A percentile compares a stretch with the other conserved stretches of the same genome.
Evolutionary conservation across 1,140 invertebrate genomes (phyloP).

Genomic region (Colletes latitarsis): DNA sequence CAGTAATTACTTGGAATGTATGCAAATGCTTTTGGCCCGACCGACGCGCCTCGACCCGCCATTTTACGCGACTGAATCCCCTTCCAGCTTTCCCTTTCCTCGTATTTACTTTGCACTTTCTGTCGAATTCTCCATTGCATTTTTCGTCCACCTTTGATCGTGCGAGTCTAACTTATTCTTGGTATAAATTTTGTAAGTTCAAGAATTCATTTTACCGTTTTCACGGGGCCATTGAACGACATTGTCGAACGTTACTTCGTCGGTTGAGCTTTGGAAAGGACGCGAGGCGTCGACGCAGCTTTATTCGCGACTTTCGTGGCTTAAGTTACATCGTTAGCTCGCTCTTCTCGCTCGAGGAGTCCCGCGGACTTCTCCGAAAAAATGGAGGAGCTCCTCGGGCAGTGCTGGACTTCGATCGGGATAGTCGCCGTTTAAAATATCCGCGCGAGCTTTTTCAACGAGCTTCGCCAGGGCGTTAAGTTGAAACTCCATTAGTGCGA

Average conservation of each 20-base stretch:
- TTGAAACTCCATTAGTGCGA: constrained; percentile 57
- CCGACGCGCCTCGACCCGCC: not conserved
- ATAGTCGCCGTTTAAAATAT: constrained; percentile 34
- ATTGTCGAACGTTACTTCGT: too few species aligned
- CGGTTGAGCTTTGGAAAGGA: too few species aligned
- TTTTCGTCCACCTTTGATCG: too few species aligned
- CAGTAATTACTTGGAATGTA: constrained; percentile 32
- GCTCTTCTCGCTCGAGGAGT: not conserved
- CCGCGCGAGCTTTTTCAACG: constrained; percentile 38
- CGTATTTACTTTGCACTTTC: too few species aligned
- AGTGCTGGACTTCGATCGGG: not conserved
- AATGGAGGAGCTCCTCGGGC: not conserved
- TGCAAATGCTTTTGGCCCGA: constrained; percentile 15
- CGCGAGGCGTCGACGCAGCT: not conserved
- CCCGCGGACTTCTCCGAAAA: not conserved
- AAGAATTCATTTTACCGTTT: too few species aligned
- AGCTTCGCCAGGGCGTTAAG: constrained; percentile 32
- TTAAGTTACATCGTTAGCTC: constrained; percentile 29
- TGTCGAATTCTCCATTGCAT: too few species aligned
- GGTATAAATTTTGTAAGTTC: too few species aligned
- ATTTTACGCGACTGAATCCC: not conserved
- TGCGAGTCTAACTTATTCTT: too few species aligned
- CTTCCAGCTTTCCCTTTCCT: not conserved
- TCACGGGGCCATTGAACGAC: too few species aligned
- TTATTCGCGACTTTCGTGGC: constrained; percentile 20